Evolutionary conservation across 2,113 vertebrate genomes (phyloP).

Genomic region (Ciconia maguari): DNA sequence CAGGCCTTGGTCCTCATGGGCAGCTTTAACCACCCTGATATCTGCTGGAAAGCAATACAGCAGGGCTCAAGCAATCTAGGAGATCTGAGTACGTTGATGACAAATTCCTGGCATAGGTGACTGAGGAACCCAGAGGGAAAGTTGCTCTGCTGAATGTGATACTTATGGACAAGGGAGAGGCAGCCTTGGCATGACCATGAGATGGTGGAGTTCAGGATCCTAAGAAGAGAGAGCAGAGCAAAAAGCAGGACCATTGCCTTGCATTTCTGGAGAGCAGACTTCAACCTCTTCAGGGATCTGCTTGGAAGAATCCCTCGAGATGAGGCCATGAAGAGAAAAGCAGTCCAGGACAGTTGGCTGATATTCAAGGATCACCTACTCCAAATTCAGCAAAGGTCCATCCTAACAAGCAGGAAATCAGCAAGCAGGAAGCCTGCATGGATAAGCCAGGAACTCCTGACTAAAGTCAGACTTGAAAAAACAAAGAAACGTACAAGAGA

Average conservation of each 20-base stretch:
- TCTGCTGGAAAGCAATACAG: not conserved
- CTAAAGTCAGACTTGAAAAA: not conserved
- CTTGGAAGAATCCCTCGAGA: not conserved
- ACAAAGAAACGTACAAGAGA: not conserved
- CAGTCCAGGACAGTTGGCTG: not conserved
- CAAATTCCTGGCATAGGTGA: not conserved
- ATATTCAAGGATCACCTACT: not conserved
- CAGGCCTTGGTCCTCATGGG: not conserved
- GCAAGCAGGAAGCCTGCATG: not conserved
- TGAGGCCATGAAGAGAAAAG: not conserved
- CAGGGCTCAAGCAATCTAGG: not conserved
- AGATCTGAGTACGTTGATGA: not conserved
- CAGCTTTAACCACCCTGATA: not conserved
- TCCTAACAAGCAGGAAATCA: not conserved
- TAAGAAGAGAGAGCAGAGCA: not conserved
- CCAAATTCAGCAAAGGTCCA: not conserved
- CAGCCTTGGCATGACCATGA: not conserved
- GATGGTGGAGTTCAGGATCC: not conserved
- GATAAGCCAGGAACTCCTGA: not conserved
- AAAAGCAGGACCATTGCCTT: not conserved
- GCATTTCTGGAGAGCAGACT: not conserved
- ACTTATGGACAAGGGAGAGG: not conserved
- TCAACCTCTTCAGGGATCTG: not conserved
- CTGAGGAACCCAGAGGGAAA: not conserved
- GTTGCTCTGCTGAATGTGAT: not conserved